Evolutionary conservation across 2,888 invertebrate species (phyloP).

Genomic region (Latheticus oryzae): DNA sequence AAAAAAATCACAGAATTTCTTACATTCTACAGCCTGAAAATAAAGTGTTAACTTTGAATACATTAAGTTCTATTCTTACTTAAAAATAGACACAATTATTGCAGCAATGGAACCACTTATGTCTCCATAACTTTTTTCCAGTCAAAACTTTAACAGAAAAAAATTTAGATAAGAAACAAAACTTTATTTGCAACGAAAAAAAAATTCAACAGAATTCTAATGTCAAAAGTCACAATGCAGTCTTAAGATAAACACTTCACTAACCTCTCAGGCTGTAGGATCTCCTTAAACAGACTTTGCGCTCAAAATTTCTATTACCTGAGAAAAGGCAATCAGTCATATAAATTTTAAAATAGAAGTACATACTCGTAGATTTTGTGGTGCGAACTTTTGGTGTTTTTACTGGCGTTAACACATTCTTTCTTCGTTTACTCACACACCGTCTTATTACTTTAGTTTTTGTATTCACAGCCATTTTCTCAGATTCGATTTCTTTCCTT

Average conservation of each 20-base stretch:
- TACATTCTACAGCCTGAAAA: no score
- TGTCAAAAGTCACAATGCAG: constrained; percentile 39
- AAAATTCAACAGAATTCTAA: no score
- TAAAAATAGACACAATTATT: no score
- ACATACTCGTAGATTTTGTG: constrained; percentile 1
- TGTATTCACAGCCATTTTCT: constrained; percentile 30
- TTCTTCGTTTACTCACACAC: constrained; percentile 16
- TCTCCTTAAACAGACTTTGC: constrained; percentile 49
- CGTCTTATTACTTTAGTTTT: constrained; percentile 5
- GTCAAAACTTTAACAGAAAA: no score
- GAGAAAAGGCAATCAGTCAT: no score
- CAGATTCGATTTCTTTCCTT: constrained; percentile 60
- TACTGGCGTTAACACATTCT: no score
- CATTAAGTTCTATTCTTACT: no score
- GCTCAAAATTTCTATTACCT: no score
- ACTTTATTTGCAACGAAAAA: constrained; percentile 5
- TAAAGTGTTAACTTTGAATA: no score
- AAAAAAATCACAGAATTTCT: constrained; percentile 28
- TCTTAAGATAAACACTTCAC: constrained; percentile 36
- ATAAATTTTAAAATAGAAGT: no score
- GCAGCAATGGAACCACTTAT: no score
- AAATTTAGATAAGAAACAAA: constrained; percentile 9
- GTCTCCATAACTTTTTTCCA: no score
- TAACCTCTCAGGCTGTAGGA: constrained; percentile 57
- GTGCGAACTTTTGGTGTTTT: constrained; percentile 8